These are phyloP conservation scores for Chalcis sispes DNA, from an alignment of 2,888 invertebrate genomes.

Conservation along the genomic window DNA sequence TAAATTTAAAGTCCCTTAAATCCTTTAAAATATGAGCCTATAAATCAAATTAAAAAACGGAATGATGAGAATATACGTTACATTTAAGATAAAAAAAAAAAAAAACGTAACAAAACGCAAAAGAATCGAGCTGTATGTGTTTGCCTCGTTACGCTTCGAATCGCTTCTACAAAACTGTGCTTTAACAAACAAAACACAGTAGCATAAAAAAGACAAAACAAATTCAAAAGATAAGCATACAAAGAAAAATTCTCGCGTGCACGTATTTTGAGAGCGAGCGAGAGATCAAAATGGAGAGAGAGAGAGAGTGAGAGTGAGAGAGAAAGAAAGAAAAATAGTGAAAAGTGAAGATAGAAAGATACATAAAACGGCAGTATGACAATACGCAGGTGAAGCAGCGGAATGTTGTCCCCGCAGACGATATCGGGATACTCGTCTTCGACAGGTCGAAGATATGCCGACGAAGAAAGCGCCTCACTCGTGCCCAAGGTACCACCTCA, in stretches of 20 bases:
- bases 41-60: too few relatives aligned
- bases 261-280: neutral
- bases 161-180: too few relatives aligned
- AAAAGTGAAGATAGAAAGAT: neutral
- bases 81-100: too few relatives aligned
- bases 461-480: constrained; percentile 64
- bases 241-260: neutral
- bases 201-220: too few relatives aligned
- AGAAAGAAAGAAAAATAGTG: neutral
- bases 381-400: constrained; percentile 72
- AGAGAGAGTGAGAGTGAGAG: neutral
- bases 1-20: too few relatives aligned
- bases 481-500: constrained; percentile 67
- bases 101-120: too few relatives aligned
- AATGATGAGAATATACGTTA: too few relatives aligned
- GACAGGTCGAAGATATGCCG: constrained; percentile 64
- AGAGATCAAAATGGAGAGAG: neutral
- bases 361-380: neutral
- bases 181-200: too few relatives aligned
- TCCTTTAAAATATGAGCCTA: too few relatives aligned
- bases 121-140: too few relatives aligned
- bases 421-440: constrained; percentile 58
- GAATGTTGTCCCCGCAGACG: constrained; percentile 66
- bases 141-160: too few relatives aligned
- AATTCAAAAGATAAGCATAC: too few relatives aligned